These are phyloP conservation scores for Troides helena DNA, from an alignment of 2,888 invertebrate genomes.

Conservation along the genomic window DNA sequence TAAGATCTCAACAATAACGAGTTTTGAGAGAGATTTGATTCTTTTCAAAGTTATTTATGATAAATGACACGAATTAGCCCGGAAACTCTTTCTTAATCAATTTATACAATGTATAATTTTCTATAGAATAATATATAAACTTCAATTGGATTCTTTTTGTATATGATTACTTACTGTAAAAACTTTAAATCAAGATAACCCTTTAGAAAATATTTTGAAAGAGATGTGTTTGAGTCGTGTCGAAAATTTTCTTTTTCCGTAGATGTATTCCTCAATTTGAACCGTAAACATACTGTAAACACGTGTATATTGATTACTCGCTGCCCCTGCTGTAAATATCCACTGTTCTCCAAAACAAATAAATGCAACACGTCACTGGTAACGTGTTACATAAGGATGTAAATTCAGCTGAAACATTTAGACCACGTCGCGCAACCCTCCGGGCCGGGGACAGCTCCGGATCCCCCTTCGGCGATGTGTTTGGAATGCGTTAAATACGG, in stretches of 20 bases:
- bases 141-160: too few relatives aligned
- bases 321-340: slow-evolving; percentile 31
- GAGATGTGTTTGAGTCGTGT: neutral
- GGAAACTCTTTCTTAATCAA: neutral
- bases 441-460: slow-evolving; percentile 42
- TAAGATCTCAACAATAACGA: neutral
- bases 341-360: slow-evolving; percentile 32
- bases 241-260: neutral
- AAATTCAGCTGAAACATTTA: slow-evolving; percentile 72
- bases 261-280: neutral
- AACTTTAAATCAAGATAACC: too few relatives aligned
- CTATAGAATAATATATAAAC: too few relatives aligned
- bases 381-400: slow-evolving; percentile 52
- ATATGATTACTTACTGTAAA: too few relatives aligned
- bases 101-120: too few relatives aligned
- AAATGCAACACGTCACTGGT: slow-evolving; percentile 40
- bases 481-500: slow-evolving; percentile 59
- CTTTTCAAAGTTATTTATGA: neutral
- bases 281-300: slow-evolving; percentile 6
- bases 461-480: slow-evolving; percentile 50
- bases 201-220: too few relatives aligned
- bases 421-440: slow-evolving; percentile 60
- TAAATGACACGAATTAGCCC: neutral
- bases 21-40: neutral
- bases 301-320: slow-evolving; percentile 27